These are phyloP conservation scores for Eudemis profundana DNA, from an alignment of 2,888 invertebrate species.

Conservation along the genomic window DNA sequence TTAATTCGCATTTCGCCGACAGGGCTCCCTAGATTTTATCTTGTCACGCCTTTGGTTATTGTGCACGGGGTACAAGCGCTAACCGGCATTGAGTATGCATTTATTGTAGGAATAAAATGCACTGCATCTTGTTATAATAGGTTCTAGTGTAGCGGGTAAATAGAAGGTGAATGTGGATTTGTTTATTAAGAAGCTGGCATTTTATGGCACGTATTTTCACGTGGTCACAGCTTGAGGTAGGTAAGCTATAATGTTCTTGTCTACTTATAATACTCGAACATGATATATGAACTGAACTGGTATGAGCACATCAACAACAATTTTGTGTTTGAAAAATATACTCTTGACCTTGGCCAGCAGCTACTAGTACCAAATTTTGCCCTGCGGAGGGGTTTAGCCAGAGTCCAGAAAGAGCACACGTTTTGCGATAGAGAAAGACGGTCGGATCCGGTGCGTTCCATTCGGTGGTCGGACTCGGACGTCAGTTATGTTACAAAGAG, in stretches of 20 bases:
- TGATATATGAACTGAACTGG: background rate
- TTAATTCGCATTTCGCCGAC: constrained; percentile 74
- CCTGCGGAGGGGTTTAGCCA: too few relatives aligned
- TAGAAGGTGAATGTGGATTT: constrained; percentile 22
- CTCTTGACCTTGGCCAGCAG: too few relatives aligned
- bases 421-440: too few relatives aligned
- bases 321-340: too few relatives aligned
- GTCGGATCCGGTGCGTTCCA: too few relatives aligned
- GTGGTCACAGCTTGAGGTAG: constrained; percentile 5
- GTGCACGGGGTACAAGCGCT: constrained; percentile 47
- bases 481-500: too few relatives aligned
- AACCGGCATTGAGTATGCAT: constrained; percentile 62
- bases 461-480: too few relatives aligned
- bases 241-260: background rate
- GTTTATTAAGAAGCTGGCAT: constrained; percentile 17
- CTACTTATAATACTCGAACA: background rate
- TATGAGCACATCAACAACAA: background rate
- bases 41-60: constrained; percentile 75
- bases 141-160: constrained; percentile 21
- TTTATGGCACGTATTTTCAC: constrained; percentile 16
- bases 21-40: constrained; percentile 77
- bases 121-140: constrained; percentile 57
- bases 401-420: too few relatives aligned
- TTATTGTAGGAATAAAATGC: constrained; percentile 66
- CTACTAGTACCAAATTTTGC: too few relatives aligned